Evolutionary conservation across 2,797 vertebrate species (phyloP).

Genomic region (Sternotherus odoratus): DNA sequence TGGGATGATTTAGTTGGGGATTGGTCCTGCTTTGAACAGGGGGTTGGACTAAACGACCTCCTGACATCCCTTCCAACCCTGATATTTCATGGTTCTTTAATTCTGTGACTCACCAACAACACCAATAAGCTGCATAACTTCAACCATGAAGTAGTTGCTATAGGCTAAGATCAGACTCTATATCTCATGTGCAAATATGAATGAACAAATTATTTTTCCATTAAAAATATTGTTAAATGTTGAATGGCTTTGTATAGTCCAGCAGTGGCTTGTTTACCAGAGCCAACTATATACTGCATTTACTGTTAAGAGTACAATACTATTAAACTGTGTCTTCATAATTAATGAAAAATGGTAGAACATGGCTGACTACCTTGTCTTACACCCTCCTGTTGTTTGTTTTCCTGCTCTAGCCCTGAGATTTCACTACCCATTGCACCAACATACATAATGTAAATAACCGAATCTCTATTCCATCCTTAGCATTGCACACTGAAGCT

Average conservation of each 20-base stretch:
- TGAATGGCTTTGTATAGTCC: background rate
- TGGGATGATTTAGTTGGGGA: too few relatives aligned
- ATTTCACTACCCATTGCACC: background rate
- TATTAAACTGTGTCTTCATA: background rate
- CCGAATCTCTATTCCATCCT: background rate
- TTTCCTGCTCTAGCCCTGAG: background rate
- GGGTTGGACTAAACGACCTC: too few relatives aligned
- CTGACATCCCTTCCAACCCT: too few relatives aligned
- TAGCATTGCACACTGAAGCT: background rate
- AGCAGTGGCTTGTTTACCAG: background rate
- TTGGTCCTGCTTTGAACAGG: too few relatives aligned
- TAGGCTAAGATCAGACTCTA: background rate
- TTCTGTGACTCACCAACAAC: background rate
- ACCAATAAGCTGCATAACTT: background rate
- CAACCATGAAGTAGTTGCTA: background rate
- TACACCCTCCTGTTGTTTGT: fast-evolving
- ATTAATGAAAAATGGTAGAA: background rate
- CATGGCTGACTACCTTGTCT: background rate
- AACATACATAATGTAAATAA: fast-evolving
- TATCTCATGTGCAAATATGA: background rate
- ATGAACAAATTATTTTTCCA: background rate
- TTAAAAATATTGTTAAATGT: background rate
- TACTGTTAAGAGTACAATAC: background rate
- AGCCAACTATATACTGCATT: background rate
- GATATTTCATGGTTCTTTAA: too few relatives aligned